Evolutionary conservation across 2,888 invertebrate genomes (phyloP), one percentile per base, ranked within the genome.

Genomic region (Carabus problematicus): DNA sequence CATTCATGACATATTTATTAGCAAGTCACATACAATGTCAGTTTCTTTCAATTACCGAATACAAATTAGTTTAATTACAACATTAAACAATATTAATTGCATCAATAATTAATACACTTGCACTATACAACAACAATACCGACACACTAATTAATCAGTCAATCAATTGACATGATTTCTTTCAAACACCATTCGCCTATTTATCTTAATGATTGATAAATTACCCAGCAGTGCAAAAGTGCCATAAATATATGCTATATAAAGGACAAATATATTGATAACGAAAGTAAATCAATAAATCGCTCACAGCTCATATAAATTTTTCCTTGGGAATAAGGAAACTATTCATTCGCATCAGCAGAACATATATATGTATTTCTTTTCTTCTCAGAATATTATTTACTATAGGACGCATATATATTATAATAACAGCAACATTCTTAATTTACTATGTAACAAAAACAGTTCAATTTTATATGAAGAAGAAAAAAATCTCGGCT

Each of bases 11-110:
- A 29, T 29, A 29, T 52, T 52, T 52, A 52, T 19, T 8, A 14
- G 52, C 16, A 52, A 52, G 19, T 52, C 19, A 52, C 14, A 52
- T n/a, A 52, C 52, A 52, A 52, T 52, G 52, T 52, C 52, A 52
- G 8, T 18, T 12, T 52, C 52, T 52, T 52, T 52, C 19, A 18
- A 52, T 18, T 52, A 18, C 16, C 52, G 9, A 52, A 52, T 18
- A 52, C 52, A 52, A 52, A 52, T 52, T 52, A 14, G 16, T 52
- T 19, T 52, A 52, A 52, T 52, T 14, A 52, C 52, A 9, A 52
- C 52, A 52, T 52, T 12, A 11, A 52, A 19, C 8, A 9, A 52
- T 18, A 52, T 52, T 52, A 52, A 52, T 52, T 52, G 14, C 52
- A 8, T 19, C 19, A 52, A 52, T 52, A 52, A 52, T 52, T 52